Evolutionary conservation across 64 coral and sea anemone species (phyloP).

Genomic region (Orbicella faveolata): DNA sequence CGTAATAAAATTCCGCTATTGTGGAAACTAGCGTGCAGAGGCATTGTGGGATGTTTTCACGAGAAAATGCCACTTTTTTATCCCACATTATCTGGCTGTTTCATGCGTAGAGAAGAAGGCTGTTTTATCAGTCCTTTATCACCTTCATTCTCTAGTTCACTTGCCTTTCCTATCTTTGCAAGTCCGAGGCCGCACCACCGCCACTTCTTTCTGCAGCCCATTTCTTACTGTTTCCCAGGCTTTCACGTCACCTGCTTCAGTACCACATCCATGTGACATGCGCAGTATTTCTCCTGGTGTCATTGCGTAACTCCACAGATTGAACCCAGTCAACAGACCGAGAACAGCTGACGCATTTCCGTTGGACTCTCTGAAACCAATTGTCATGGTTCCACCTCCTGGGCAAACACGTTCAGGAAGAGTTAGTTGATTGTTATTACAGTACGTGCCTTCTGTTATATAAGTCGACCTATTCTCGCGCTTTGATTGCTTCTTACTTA

Average conservation of each 20-base stretch:
- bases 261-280: constrained; percentile 55
- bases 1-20: too few relatives aligned
- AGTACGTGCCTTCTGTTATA: too few relatives aligned
- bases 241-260: constrained; percentile 13
- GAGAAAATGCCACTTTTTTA: too few relatives aligned
- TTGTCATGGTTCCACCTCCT: not conserved
- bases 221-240: constrained; percentile 19
- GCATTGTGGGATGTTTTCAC: too few relatives aligned
- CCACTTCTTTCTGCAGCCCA: constrained; percentile 11
- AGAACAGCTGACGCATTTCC: not conserved
- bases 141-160: not conserved
- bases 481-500: too few relatives aligned
- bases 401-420: not conserved
- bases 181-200: not conserved
- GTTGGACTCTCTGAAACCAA: not conserved
- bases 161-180: constrained; percentile 1
- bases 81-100: too few relatives aligned
- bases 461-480: too few relatives aligned
- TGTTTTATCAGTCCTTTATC: not conserved
- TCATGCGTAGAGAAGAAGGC: not conserved
- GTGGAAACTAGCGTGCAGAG: too few relatives aligned
- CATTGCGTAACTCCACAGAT: constrained; percentile 6
- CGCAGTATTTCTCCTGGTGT: constrained; percentile 33
- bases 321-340: not conserved
- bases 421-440: too few relatives aligned